These are phyloP conservation scores for Actinia tenebrosa DNA, from an alignment of 64 coral and sea anemone genomes.

Conservation along the genomic window DNA sequence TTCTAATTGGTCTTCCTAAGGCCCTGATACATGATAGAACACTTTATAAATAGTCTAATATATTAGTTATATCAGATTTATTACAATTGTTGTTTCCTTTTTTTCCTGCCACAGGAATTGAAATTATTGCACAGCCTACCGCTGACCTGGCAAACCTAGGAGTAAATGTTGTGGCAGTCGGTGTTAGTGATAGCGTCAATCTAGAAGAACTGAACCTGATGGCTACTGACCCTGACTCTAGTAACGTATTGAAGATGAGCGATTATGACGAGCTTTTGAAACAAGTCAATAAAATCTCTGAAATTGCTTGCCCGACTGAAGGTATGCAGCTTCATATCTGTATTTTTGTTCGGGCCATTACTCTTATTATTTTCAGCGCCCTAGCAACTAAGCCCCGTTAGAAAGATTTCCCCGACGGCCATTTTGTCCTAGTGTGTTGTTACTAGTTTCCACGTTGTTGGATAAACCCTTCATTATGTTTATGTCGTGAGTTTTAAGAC, in stretches of 20 bases:
- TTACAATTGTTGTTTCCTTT: neutral
- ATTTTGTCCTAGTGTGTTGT: too few relatives aligned
- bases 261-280: constrained; percentile 43
- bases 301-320: constrained; percentile 26
- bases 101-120: neutral
- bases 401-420: too few relatives aligned
- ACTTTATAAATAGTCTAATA: too few relatives aligned
- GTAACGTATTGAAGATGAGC: constrained; percentile 48
- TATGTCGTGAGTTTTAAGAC: too few relatives aligned
- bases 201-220: constrained; percentile 53
- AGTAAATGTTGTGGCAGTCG: constrained; percentile 32
- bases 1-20: too few relatives aligned
- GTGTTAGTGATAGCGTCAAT: constrained; percentile 27
- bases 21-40: too few relatives aligned
- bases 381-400: too few relatives aligned
- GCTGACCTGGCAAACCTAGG: neutral
- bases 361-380: too few relatives aligned
- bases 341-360: neutral
- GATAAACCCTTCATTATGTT: too few relatives aligned
- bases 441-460: too few relatives aligned
- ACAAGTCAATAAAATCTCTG: constrained; percentile 31
- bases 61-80: too few relatives aligned
- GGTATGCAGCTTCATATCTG: neutral
- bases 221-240: constrained; percentile 25
- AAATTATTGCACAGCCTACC: neutral